Base-by-base conservation (phyloP, 2,888 invertebrate species). In the Meliscaeva auricollis region DNA sequence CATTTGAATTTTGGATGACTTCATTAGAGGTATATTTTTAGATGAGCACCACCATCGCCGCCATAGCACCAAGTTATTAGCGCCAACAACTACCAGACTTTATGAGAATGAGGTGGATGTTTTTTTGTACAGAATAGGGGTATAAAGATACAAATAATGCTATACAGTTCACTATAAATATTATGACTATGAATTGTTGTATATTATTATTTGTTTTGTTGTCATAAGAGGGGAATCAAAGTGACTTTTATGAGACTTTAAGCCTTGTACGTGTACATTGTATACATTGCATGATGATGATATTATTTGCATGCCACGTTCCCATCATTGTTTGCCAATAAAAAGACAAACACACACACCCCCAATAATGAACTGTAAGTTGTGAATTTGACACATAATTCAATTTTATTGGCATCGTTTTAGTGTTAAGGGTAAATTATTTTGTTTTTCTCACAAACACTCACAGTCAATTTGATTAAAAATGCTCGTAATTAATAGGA, bases 1-100 rank as follows among this genome's bases (percentile, higher is more conserved):
- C 79, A 84, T 75, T 70, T 76, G 80, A 80, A 68, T 80, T 84
- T 84, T 68, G 38, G 84, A 76, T 84, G 84, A 84, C 80, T 84
- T 84, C 84, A 84, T 84, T 84, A 80, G 72, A 54, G 38, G n/a
- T 17, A 60, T 84, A 84, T 84, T 84, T 84, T 68, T 84, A 84
- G 84, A 80, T 68, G 64, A 76, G 68, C 84, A 69, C 48, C 30
- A 38, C 4, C 11, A 35, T 35, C 35, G 35, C 32, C 4, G 4
- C 32, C 5, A 5, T 44, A 1, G 6, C 44, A 7, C 46, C 5
- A 46, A 44, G 46, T 46, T 15, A 7, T 32, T 17, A 64, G 60
- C 41, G 41, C 41, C 60, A 56, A 60, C 41, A 0, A 44, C 6
- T 15, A 44, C 4, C 15, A n/a, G 11, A 15, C 26, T 44, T n/a